Evolutionary conservation across 2,113 vertebrate genomes (phyloP), one percentile per base, ranked within the genome.

Genomic region (Cheilinus undulatus): DNA sequence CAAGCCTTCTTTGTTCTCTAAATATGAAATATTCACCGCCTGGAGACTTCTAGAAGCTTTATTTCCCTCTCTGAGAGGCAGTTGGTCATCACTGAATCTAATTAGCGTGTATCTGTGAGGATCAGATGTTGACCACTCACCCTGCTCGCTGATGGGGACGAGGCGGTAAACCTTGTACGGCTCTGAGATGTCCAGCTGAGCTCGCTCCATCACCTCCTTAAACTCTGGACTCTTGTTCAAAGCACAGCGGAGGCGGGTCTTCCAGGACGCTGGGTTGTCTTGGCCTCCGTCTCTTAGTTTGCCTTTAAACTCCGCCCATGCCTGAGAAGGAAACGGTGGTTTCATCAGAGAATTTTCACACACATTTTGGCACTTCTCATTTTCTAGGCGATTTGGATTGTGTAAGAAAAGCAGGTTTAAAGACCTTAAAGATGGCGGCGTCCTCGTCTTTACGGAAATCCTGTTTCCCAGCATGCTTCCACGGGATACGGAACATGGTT

Each of bases 401-500:
- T 1, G 1, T 5, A 2, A 13, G 36, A 13, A 5, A 36, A 45
- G 22, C 11, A 10, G 2, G 2, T 53, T 17, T 8, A 3, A 13
- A 22, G 28, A 96, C 96, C 95, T 96, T 97, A 73, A 97, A 97
- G 63, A 97, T 95, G 28, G 95, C 95, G 0, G 94, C 96, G 24
- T 97, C 96, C 68, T 97, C 95, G 1, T 97, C 95, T 5, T 94
- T 94, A 1, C 95, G 91, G 88, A 96, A 97, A 83, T 97, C 96
- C 68, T 97, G 96, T 60, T 98, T 98, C 24, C 95, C 96, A 0
- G 96, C 96, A 0, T 98, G 96, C 79, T 98, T 97, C 96, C 96
- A 98, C 3, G 96, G 96, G 72, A 98, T 97, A n/a, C 96, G 94
- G 86, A 97, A 96, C 95, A 95, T 95, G 0, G 94, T 96, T 82